Conservation (phyloP, 2,797 vertebrate species). For the Acanthurus lineatus region DNA sequence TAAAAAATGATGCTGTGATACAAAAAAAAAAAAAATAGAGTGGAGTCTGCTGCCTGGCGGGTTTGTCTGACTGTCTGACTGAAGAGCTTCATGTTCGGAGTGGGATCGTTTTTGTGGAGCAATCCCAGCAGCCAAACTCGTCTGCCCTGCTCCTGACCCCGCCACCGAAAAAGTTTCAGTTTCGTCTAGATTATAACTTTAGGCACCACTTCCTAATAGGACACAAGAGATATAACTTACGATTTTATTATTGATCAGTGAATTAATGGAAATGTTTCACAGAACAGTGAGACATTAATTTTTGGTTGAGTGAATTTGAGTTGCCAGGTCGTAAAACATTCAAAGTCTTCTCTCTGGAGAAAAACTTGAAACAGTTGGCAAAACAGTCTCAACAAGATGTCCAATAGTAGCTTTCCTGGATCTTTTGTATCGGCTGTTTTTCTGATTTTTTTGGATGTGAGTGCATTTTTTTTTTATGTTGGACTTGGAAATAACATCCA, state of each 20-base stretch:
- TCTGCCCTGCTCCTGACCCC: not conserved
- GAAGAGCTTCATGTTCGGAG: slow-evolving; percentile 13
- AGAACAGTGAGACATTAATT: not conserved
- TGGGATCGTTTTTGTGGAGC: not conserved
- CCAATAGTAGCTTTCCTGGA: not conserved
- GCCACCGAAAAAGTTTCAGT: not conserved
- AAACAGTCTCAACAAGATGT: not conserved
- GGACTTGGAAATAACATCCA: too few relatives aligned
- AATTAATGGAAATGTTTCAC: not conserved
- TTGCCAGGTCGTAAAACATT: not conserved
- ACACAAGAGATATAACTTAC: not conserved
- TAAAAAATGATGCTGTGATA: slow-evolving; percentile 36
- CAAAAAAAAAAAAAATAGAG: not conserved
- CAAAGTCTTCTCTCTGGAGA: not conserved
- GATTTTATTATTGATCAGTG: not conserved
- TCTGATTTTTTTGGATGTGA: not conserved
- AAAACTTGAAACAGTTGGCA: not conserved
- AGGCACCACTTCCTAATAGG: not conserved
- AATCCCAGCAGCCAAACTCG: not conserved
- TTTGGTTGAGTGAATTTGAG: not conserved
- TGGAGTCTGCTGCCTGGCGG: slow-evolving; percentile 11
- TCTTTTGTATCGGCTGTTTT: not conserved
- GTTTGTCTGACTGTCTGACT: slow-evolving; percentile 15
- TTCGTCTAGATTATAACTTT: not conserved
- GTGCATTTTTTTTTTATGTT: too few relatives aligned